Evolutionary conservation across 2,797 vertebrate species (phyloP).

Genomic region (Yasuhikotakia modesta): DNA sequence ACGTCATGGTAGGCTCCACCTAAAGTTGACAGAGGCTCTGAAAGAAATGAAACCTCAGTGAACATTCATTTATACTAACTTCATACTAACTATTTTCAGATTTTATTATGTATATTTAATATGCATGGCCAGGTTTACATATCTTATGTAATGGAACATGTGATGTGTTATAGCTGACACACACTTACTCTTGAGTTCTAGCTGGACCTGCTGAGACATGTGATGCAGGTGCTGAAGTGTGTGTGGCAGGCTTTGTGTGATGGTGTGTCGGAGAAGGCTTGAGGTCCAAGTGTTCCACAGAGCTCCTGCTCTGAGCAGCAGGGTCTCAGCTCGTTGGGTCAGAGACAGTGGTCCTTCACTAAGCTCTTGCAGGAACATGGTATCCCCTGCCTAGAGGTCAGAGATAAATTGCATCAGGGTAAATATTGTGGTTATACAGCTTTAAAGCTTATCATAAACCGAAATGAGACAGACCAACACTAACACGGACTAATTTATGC

Average conservation of each 20-base stretch:
- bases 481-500: no score
- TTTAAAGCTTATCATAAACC: no score
- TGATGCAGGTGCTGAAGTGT: slow-evolving; percentile 73
- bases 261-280: slow-evolving; percentile 60
- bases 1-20: slow-evolving; percentile 85
- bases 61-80: slow-evolving; percentile 21
- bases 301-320: slow-evolving; percentile 58
- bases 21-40: slow-evolving; percentile 82
- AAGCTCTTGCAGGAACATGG: slow-evolving; percentile 71
- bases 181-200: slow-evolving; percentile 83
- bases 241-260: slow-evolving; percentile 70
- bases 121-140: no score
- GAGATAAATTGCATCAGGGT: background rate
- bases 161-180: no score
- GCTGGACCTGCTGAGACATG: slow-evolving; percentile 74
- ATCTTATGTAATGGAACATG: no score
- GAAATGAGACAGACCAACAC: no score
- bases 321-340: slow-evolving; percentile 62
- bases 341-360: slow-evolving; percentile 62
- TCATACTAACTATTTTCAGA: background rate
- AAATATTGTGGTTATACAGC: background rate
- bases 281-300: slow-evolving; percentile 69
- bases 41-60: slow-evolving; percentile 20
- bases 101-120: no score
- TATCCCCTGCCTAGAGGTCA: slow-evolving; percentile 69